Evolutionary conservation across 2,888 invertebrate genomes (phyloP), one percentile per base, ranked within the genome.

Genomic region (Keiferia lycopersicella): DNA sequence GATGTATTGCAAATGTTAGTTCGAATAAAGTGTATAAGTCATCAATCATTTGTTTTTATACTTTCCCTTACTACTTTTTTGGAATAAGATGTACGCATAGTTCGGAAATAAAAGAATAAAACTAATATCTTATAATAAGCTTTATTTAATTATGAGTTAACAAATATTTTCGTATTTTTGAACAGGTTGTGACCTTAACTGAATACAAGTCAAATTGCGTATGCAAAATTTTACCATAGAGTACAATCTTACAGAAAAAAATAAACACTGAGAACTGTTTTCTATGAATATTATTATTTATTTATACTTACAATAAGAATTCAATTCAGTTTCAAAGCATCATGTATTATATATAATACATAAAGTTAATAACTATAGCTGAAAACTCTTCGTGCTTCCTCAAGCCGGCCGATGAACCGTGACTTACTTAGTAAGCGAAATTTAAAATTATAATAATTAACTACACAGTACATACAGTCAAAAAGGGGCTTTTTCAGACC

Each of bases 71-170:
- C 26, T 12, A 22, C 18, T 12, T 12, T 22, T 26, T 12, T 6
- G 26, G 20, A 8, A 11, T 50, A 4, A 20, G 12, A 50, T 18
- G 16, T 48, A 2, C 18, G 18, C 20, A 1, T 11, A 50, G 50
- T 50, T 16, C 16, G 14, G 7, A 57, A 63, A n/a, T 14, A 16
- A 63, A 63, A 75, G 68, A 90, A 88, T 88, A 88, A 91, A 90
- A 90, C 89, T 63, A 90, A 76, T 84, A 78, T 90, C 90, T 91
- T 91, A 91, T 91, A 89, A 90, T 91, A 91, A 91, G 91, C 91
- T 91, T 91, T 91, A 91, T 91, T 91, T 91, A 91, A 91, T 91
- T 91, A 91, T 91, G 90, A 91, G 90, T 91, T 91, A 91, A 91
- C 91, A 91, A 90, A 91, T 91, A 87, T 88, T 88, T 87, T 87